phyloP scores from a whole-genome alignment of 2,888 invertebrate species.

The Campoplex nolae region DNA sequence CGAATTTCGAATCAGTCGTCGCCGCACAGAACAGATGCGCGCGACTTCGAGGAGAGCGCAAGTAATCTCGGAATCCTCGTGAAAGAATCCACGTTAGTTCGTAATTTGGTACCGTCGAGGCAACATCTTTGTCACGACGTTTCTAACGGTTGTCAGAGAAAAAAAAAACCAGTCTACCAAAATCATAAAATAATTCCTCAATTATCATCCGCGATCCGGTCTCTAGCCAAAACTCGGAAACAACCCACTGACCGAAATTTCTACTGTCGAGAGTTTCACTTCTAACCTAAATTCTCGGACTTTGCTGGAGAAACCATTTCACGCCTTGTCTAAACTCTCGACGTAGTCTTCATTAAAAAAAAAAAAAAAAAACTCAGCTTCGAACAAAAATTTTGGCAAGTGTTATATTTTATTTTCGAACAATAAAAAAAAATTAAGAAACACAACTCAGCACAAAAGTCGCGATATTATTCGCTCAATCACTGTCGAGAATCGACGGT shows the following conservation, averaged over 20 bases:
- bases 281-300: slow-evolving; percentile 82
- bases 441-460: neutral
- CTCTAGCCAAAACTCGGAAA: slow-evolving; percentile 57
- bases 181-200: neutral
- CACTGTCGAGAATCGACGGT: neutral
- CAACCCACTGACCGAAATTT: slow-evolving; percentile 79
- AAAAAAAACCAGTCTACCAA: neutral
- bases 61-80: neutral
- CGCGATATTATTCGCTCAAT: neutral
- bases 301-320: slow-evolving; percentile 54
- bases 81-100: slow-evolving; percentile 14
- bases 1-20: neutral
- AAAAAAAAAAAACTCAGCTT: neutral
- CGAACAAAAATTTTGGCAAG: neutral
- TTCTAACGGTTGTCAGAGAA: neutral
- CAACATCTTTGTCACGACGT: slow-evolving; percentile 22
- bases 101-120: slow-evolving; percentile 13
- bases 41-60: slow-evolving; percentile 16
- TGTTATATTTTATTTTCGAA: neutral
- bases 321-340: slow-evolving; percentile 17
- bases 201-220: neutral
- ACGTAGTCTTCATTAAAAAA: neutral
- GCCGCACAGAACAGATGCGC: slow-evolving; percentile 3
- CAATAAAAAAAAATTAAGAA: neutral
- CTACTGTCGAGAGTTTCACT: slow-evolving; percentile 81